phyloP scores from a whole-genome alignment of 2,888 invertebrate genomes.

The Lacanobia oleracea region DNA sequence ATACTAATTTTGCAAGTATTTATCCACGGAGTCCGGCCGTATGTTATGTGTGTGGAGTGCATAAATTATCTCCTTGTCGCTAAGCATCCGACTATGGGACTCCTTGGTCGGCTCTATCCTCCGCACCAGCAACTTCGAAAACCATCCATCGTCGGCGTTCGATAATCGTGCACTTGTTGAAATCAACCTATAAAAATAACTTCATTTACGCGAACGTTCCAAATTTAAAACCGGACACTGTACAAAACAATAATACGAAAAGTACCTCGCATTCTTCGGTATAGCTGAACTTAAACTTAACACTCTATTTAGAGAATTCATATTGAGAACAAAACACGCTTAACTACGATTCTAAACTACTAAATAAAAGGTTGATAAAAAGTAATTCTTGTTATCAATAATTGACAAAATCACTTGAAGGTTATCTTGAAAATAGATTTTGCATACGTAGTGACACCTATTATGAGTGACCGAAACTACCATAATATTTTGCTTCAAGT shows the following conservation, averaged over 20 bases:
- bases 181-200: constrained; percentile 84
- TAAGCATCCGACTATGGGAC: constrained; percentile 98
- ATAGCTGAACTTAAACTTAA: constrained; percentile 78
- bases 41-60: constrained; percentile 98
- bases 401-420: constrained; percentile 89
- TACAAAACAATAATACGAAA: constrained; percentile 61
- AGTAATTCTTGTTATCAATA: constrained; percentile 84
- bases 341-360: constrained; percentile 65
- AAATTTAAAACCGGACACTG: constrained; percentile 72
- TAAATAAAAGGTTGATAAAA: constrained; percentile 69
- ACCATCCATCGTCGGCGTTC: constrained; percentile 94
- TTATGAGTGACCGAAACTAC: constrained; percentile 70
- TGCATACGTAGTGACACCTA: constrained; percentile 79
- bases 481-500: constrained; percentile 33
- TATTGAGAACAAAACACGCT: constrained; percentile 68
- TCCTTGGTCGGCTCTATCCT: constrained; percentile 98
- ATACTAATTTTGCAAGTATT: constrained; percentile 98
- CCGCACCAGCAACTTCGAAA: constrained; percentile 96
- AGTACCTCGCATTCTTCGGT: constrained; percentile 85
- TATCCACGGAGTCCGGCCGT: constrained; percentile 96
- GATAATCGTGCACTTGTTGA: constrained; percentile 78
- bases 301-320: constrained; percentile 85
- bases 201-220: constrained; percentile 67
- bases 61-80: constrained; percentile 98
- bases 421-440: constrained; percentile 88